Conservation (phyloP, 37 sponge, comb jelly and placozoan species). For the Trichoplax adhaerens region DNA sequence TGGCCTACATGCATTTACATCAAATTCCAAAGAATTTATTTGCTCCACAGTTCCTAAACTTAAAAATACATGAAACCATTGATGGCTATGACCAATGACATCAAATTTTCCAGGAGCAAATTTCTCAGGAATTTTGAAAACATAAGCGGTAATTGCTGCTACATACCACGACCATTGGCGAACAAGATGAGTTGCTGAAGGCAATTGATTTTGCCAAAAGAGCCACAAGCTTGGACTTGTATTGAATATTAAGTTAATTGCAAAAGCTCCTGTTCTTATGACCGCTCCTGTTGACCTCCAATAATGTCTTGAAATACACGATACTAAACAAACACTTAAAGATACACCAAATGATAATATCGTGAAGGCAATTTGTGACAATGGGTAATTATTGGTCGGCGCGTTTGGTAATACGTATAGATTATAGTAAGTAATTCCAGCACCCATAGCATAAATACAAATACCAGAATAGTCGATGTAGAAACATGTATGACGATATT, state of each 20-base stretch:
- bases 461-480: constrained; percentile 62
- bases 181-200: too few relatives aligned
- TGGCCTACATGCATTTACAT: too few relatives aligned
- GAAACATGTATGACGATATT: constrained; percentile 37
- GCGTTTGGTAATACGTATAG: too few relatives aligned
- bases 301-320: constrained; percentile 35
- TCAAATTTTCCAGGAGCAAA: constrained; percentile 66
- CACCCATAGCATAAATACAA: constrained; percentile 30
- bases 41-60: too few relatives aligned
- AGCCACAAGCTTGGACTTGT: constrained; percentile 2
- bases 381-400: too few relatives aligned
- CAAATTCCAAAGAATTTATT: too few relatives aligned
- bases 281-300: constrained; percentile 22
- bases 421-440: constrained; percentile 7
- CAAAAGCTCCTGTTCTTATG: constrained; percentile 18
- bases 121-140: constrained; percentile 62
- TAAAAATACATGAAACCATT: constrained; percentile 43
- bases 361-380: too few relatives aligned
- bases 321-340: not conserved
- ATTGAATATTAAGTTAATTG: constrained; percentile 8
- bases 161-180: too few relatives aligned
- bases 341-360: too few relatives aligned
- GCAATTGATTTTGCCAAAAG: too few relatives aligned
- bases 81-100: constrained; percentile 58
- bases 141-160: not conserved